Base-by-base conservation (phyloP, 2,888 invertebrate genomes). In the Neocrepidodera transversa region DNA sequence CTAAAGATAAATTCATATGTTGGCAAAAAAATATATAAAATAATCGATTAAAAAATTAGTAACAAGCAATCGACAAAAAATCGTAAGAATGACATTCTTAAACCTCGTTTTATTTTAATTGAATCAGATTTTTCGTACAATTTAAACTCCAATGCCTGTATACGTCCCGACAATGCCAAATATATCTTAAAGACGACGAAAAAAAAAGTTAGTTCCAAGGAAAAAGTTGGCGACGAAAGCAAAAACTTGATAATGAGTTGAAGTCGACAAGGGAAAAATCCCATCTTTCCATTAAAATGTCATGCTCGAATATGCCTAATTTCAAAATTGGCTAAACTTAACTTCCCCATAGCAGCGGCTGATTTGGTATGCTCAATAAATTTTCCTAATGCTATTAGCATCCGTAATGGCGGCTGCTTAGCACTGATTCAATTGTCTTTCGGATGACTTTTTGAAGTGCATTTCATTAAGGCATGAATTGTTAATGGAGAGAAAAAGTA, bases 311-410 rank as follows among this genome's bases (percentile, higher is more conserved):
- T 58, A 64, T 57, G 53, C 54, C 58, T 64, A 64, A 53, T 55
- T 58, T 57, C 58, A 40, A 59, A 64, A 64, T 61, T 64, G 61
- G 63, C 63, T 38, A 53, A 49, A 61, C 60, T 58, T 58, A 64
- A 61, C 64, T 64, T 56, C 58, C 56, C 60, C 50, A 43, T 47
- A 51, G 62, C 45, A 26, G 53, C 45, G 56, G 43, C 40, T 52
- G 54, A 67, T 68, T 68, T 63, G 55, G 70, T 66, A 68, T 65
- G 68, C 68, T 68, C 68, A 65, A 70, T 70, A 69, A 69, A 68
- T 71, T 69, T 51, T 64, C 63, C 53, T 69, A 70, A 71, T 66
- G 66, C 61, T 68, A 71, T 71, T 71, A 71, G 68, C 69, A 71
- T 71, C 68, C 67, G 65, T 69, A 69, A 71, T 60, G 58, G 51